phyloP scores from a whole-genome alignment of 2,888 invertebrate species.

The Girardia tigrina region DNA sequence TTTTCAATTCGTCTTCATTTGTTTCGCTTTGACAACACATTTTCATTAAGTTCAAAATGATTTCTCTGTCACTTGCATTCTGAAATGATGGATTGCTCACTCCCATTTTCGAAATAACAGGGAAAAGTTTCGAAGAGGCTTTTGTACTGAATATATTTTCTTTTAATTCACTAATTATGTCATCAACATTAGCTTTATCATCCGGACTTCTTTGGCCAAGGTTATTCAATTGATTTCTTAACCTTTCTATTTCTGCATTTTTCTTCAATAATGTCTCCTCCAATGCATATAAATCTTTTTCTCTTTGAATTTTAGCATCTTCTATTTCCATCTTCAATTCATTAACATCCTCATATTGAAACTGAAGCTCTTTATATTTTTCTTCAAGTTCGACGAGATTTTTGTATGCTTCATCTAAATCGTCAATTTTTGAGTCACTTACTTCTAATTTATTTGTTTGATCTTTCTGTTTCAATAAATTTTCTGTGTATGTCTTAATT shows the following conservation, averaged over 20 bases:
- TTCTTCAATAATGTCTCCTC: background rate
- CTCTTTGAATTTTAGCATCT: constrained; percentile 6
- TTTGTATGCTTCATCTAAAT: constrained; percentile 1
- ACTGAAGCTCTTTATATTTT: background rate
- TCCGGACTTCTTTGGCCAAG: too few relatives aligned
- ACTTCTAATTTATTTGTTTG: background rate
- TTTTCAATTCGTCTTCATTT: background rate
- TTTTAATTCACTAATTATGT: background rate
- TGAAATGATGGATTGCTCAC: background rate
- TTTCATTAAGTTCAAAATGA: background rate
- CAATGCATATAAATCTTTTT: background rate
- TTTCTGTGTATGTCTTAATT: too few relatives aligned
- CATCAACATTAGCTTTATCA: too few relatives aligned
- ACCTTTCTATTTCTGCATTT: background rate
- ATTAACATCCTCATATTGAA: background rate
- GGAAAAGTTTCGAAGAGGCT: background rate
- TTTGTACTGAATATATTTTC: background rate
- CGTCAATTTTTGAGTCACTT: background rate
- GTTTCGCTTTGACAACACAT: background rate
- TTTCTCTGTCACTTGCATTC: background rate
- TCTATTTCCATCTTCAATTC: background rate
- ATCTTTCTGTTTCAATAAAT: too few relatives aligned
- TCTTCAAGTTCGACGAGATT: background rate
- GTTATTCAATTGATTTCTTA: background rate
- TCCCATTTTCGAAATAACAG: background rate